Conservation (phyloP, 1,140 invertebrate species). For the Chrysopa pallens region DNA sequence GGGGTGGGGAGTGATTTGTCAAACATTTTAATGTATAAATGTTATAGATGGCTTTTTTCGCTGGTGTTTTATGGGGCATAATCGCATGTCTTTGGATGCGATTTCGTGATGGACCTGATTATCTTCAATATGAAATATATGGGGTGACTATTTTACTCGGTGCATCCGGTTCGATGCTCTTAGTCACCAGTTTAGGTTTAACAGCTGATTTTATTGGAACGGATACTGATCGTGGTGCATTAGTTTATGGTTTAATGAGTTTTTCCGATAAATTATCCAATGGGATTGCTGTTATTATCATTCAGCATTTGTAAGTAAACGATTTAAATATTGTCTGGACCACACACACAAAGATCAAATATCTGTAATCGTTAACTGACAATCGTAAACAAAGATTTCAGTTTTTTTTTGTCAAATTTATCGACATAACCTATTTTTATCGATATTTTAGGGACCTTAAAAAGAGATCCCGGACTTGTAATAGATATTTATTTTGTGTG, state of each 20-base stretch:
- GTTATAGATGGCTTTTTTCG: conserved; percentile 39
- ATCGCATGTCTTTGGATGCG: conserved; percentile 50
- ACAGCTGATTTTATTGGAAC: conserved; percentile 81
- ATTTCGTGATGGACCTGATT: conserved; percentile 34
- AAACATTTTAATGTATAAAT: too few species aligned
- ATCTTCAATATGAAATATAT: conserved; percentile 50
- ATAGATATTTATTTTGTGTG: too few species aligned
- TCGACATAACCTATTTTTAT: neutral
- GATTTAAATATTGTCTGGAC: neutral
- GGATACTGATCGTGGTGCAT: conserved; percentile 73
- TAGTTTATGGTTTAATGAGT: conserved; percentile 94
- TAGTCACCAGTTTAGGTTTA: conserved; percentile 76
- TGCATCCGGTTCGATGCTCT: conserved; percentile 60
- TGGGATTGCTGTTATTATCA: conserved; percentile 66
- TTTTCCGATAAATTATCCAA: conserved; percentile 85
- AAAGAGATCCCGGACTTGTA: too few species aligned
- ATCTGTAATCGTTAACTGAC: neutral
- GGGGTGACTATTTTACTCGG: conserved; percentile 55
- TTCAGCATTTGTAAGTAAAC: conserved; percentile 44
- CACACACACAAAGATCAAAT: too few species aligned
- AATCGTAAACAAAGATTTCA: neutral
- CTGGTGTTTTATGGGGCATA: conserved; percentile 45
- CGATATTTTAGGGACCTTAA: too few species aligned
- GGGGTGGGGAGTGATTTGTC: too few species aligned
- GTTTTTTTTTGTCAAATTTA: neutral